A percentile compares a stretch with the other conserved stretches of the same genome.
phyloP scores from a whole-genome alignment of 1,140 invertebrate genomes.

The Drosophila erecta region DNA sequence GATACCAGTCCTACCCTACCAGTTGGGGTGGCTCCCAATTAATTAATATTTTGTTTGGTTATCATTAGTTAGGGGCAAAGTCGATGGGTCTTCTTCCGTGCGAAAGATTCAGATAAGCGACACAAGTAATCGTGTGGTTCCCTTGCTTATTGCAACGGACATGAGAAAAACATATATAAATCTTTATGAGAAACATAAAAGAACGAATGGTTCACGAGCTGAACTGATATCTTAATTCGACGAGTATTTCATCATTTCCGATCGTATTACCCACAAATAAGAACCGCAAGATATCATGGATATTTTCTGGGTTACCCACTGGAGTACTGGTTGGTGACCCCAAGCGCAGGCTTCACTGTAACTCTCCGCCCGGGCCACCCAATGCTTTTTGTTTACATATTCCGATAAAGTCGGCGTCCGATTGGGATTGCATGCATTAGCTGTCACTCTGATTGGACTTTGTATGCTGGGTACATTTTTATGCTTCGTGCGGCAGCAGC shows the following conservation, averaged over 20 bases:
- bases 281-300: background rate
- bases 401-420: constrained; percentile 43
- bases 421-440: constrained; percentile 23
- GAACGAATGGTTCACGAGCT: background rate
- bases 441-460: constrained; percentile 33
- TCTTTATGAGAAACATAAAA: too few relatives aligned
- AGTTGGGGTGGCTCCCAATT: constrained; percentile 11
- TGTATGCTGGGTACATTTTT: constrained; percentile 30
- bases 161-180: background rate
- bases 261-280: background rate
- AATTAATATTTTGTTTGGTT: constrained; percentile 18
- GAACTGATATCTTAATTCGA: background rate
- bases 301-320: constrained; percentile 3
- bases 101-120: background rate
- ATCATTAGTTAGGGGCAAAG: constrained; percentile 7
- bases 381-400: constrained; percentile 73
- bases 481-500: constrained; percentile 41
- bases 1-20: background rate
- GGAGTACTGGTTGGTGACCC: background rate
- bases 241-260: background rate
- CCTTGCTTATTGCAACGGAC: background rate
- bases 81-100: background rate
- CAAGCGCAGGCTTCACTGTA: background rate
- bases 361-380: constrained; percentile 30
- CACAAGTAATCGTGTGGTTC: background rate